Percentiles rank a stretch among this genome's conserved stretches.
phyloP scores from a whole-genome alignment of 1,140 invertebrate genomes.

The Halyomorpha halys region DNA sequence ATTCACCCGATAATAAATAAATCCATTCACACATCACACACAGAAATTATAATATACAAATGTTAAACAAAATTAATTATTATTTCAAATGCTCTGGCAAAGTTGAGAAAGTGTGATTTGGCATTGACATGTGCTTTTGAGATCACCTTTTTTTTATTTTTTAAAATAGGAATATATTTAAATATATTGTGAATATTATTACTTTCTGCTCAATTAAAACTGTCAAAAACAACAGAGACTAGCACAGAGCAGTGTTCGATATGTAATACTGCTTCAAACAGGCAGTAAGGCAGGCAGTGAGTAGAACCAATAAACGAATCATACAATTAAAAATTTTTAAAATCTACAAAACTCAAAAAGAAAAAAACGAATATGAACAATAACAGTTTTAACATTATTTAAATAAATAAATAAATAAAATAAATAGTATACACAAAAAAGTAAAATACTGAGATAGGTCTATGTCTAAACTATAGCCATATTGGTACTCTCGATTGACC shows the following conservation, averaged over 20 bases:
- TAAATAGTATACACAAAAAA: slow-evolving; percentile 17
- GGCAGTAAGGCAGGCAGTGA: slow-evolving; percentile 14
- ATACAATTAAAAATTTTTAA: slow-evolving; percentile 3
- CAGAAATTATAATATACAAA: neutral
- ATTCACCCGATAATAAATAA: slow-evolving; percentile 23
- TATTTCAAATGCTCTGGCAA: slow-evolving; percentile 2
- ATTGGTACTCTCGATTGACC: neutral
- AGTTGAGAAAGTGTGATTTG: neutral
- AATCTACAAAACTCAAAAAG: too few species aligned
- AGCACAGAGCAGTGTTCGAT: slow-evolving; percentile 10
- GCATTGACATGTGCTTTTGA: neutral
- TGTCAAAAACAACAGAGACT: slow-evolving; percentile 11
- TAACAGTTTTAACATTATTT: slow-evolving; percentile 17
- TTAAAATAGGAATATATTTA: neutral
- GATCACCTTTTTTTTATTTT: neutral
- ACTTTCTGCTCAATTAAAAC: slow-evolving; percentile 10
- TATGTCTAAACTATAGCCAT: slow-evolving; percentile 11
- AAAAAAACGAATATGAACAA: slow-evolving; percentile 15
- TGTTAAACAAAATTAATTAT: slow-evolving; percentile 6
- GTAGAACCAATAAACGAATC: neutral
- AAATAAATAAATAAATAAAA: slow-evolving; percentile 19
- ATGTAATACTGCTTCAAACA: slow-evolving; percentile 11
- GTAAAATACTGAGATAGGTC: slow-evolving; percentile 13
- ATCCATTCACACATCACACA: slow-evolving; percentile 19
- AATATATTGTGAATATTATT: neutral